Conservation (phyloP, 2,113 vertebrate species). For the Apodemus speciosus region DNA sequence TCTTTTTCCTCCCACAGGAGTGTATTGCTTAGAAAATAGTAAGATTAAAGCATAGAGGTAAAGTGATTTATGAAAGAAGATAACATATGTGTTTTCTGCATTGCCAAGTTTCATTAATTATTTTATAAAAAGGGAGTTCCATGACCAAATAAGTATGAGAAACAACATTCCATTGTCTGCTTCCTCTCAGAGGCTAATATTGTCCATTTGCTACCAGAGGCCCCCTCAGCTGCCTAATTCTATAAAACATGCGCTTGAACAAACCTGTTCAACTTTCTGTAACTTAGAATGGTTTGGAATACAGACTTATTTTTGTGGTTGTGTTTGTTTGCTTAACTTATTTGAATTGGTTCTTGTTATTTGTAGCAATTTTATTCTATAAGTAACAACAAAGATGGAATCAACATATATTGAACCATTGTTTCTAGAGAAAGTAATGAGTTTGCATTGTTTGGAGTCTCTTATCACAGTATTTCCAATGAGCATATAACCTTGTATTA, state of each 20-base stretch:
- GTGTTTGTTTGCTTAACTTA: constrained; percentile 40
- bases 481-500: neutral
- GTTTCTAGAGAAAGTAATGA: neutral
- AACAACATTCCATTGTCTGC: neutral
- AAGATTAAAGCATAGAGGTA: neutral
- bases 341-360: neutral
- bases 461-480: neutral
- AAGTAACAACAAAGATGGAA: neutral
- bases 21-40: neutral
- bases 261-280: constrained; percentile 36
- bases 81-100: neutral
- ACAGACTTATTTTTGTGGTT: neutral
- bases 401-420: neutral
- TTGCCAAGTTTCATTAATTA: neutral
- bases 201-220: constrained; percentile 18
- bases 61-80: too few species aligned
- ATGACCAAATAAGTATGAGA: neutral
- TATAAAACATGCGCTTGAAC: neutral
- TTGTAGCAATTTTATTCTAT: neutral
- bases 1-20: neutral
- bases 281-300: neutral
- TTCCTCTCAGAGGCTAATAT: neutral
- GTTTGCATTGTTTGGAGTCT: neutral
- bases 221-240: neutral
- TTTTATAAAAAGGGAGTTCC: constrained; percentile 48